Percentiles rank a stretch among this genome's conserved stretches.
These are phyloP conservation scores for Hyperoodon ampullatus DNA, from an alignment of 2,113 vertebrate species.

Conservation along the genomic window DNA sequence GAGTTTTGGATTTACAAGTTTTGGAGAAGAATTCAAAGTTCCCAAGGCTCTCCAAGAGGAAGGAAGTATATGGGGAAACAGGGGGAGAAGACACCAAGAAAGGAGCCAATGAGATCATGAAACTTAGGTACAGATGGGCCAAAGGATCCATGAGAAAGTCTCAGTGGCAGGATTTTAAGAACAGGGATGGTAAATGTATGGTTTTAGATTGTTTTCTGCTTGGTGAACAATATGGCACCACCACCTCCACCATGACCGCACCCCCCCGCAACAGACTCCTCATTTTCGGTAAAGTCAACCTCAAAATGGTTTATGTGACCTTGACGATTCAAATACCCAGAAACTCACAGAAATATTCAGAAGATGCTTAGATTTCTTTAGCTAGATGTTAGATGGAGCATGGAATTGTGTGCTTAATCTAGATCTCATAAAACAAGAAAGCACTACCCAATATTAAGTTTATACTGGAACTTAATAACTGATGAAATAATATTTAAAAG, in stretches of 20 bases:
- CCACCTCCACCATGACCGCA: no score
- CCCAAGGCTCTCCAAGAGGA: neutral
- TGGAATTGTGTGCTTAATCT: neutral
- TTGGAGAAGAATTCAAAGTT: neutral
- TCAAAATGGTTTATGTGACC: neutral
- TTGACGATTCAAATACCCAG: neutral
- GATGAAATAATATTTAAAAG: neutral
- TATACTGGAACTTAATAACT: neutral
- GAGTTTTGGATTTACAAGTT: neutral
- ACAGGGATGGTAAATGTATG: neutral
- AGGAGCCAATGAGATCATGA: neutral
- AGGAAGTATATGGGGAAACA: neutral
- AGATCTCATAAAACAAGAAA: conserved; percentile 14
- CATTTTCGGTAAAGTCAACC: conserved; percentile 10
- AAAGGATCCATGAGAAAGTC: neutral
- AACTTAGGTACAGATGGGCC: neutral
- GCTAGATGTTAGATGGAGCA: neutral
- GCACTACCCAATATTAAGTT: neutral
- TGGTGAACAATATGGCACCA: neutral
- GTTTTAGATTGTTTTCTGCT: neutral
- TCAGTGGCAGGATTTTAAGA: neutral
- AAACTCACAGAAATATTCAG: neutral
- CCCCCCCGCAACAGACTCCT: neutral
- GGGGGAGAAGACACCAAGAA: neutral
- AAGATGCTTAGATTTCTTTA: neutral